Base-by-base conservation (phyloP, 2,888 invertebrate species). In the Pseudeuparius sepicola region DNA sequence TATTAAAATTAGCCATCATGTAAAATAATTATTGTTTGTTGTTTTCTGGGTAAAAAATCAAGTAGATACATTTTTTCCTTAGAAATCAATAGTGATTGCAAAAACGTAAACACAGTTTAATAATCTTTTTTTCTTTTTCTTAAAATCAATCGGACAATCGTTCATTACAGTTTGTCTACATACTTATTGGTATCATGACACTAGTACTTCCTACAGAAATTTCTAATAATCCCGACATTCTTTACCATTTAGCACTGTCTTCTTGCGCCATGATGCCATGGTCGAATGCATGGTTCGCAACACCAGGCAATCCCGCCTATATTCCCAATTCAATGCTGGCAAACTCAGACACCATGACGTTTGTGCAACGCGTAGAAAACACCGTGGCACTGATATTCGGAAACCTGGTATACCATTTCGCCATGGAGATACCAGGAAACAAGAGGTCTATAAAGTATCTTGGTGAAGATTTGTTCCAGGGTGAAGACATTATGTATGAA, bases 241-340 rank as follows among this genome's bases (percentile, higher is more conserved):
- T n/a, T n/a, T n/a, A n/a, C n/a, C n/a, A n/a, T n/a, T n/a, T 72
- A 26, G 67, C 66, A 2, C 54, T 73, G 31, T 64, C 65, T 2
- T 67, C 72, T 0, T 67, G 67, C 39, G 60, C 60, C 2, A 36
- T 68, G 35, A 50, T 70, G 43, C 67, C 69, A 0, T 68, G 66
- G 63, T 53, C 60, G 3, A 61, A 64, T 38, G 50, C 58, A 2
- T 56, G 65, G 31, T 51, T 70, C 24, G 71, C 65, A 1, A 55
- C 65, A 11, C 65, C 69, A 1, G 64, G 63, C 34, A 59, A 69
- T 45, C 60, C 66, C 2, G 54, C 66, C 2, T 63, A 66, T 15
- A 61, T 71, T 38, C 60, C 68, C 0, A 63, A 57, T 43, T 63
- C 63, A 40, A 67, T 67, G 40, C 57, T 65, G 30, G 55, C 47